Percentiles rank a stretch among this genome's conserved stretches.
These are phyloP conservation scores for Lithophane leautieri DNA, from an alignment of 2,888 invertebrate species.

Conservation along the genomic window DNA sequence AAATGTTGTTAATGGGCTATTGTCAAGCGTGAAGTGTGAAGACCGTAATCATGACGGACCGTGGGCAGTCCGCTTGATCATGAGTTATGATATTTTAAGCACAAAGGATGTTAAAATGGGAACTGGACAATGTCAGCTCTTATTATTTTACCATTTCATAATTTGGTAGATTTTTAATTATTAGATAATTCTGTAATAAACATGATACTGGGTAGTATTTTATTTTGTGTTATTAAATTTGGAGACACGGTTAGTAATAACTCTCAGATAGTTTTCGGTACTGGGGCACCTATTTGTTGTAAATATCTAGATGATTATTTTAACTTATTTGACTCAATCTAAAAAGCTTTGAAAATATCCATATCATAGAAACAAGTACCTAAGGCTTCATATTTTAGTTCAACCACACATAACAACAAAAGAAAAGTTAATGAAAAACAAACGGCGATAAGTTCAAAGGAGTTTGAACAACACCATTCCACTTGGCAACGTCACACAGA, in stretches of 20 bases:
- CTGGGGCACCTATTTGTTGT: neutral
- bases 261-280: neutral
- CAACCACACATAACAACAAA: neutral
- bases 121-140: neutral
- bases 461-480: neutral
- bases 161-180: neutral
- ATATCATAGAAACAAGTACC: neutral
- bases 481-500: neutral
- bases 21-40: conserved; percentile 3
- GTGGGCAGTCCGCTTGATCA: neutral
- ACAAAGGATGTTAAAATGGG: conserved; percentile 8
- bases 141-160: neutral
- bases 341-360: neutral
- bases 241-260: neutral
- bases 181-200: neutral
- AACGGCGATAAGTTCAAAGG: neutral
- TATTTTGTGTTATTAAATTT: neutral
- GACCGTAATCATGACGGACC: conserved; percentile 2
- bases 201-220: too few relatives aligned
- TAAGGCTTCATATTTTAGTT: neutral
- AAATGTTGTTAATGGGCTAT: conserved; percentile 6
- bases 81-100: conserved; percentile 18
- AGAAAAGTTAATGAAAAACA: neutral
- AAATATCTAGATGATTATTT: neutral
- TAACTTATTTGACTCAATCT: neutral